Conservation (phyloP, 1,140 invertebrate genomes). For the Platorchestia sp. region DNA sequence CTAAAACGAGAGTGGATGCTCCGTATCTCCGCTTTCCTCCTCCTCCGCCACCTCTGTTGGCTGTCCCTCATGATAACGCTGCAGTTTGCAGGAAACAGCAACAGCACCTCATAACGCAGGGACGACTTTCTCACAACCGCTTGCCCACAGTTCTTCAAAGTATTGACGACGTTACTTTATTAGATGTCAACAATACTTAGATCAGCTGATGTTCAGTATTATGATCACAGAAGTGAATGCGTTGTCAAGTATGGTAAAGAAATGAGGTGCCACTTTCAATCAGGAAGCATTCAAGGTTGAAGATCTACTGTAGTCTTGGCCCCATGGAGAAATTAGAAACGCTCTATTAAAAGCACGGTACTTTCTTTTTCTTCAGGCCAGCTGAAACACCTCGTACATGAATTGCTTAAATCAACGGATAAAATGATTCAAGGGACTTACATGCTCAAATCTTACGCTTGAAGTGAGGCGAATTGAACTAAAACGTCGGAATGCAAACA, state of each 20-base stretch:
- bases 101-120: neutral
- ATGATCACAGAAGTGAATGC: neutral
- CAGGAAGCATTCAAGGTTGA: too few species aligned
- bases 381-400: too few species aligned
- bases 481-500: too few species aligned
- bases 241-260: neutral
- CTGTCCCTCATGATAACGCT: constrained; percentile 37
- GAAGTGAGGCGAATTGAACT: too few species aligned
- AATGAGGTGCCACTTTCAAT: neutral
- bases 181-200: neutral
- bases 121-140: neutral
- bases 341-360: too few species aligned
- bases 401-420: too few species aligned
- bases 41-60: neutral
- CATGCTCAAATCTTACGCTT: too few species aligned
- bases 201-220: neutral
- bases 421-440: too few species aligned
- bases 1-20: neutral
- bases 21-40: neutral
- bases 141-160: neutral
- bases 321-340: too few species aligned
- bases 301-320: too few species aligned
- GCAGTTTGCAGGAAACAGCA: constrained; percentile 3
- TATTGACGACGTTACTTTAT: neutral
- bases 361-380: too few species aligned